Conservation (phyloP, 2,113 vertebrate genomes). For the Isurus oxyrinchus region DNA sequence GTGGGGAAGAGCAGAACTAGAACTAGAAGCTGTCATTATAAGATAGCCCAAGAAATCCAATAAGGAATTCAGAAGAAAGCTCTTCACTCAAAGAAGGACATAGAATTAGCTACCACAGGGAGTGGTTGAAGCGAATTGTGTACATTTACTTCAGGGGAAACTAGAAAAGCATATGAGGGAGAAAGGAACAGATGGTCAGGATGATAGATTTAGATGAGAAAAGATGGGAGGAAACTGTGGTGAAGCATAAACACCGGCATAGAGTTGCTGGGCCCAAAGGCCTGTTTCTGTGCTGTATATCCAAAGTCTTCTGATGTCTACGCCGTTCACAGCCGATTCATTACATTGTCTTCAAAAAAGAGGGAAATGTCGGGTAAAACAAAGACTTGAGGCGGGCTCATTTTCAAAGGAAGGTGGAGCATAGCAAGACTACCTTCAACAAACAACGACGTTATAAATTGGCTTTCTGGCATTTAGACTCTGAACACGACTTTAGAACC, state of each 20-base stretch:
- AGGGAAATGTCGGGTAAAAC: neutral
- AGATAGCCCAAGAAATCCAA: neutral
- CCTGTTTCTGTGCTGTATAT: neutral
- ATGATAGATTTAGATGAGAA: neutral
- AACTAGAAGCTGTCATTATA: neutral
- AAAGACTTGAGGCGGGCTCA: neutral
- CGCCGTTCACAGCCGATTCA: neutral
- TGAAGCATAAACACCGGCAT: neutral
- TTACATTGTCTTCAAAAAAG: neutral
- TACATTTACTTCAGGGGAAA: neutral
- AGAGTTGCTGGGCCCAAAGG: neutral
- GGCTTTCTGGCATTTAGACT: neutral
- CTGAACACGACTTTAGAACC: neutral
- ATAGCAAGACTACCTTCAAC: neutral
- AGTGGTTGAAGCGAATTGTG: neutral
- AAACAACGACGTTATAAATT: neutral
- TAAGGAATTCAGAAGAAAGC: no score
- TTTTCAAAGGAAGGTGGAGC: neutral
- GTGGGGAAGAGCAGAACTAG: neutral
- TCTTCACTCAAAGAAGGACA: neutral
- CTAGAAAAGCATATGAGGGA: neutral
- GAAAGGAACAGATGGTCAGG: neutral
- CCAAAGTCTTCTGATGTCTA: neutral
- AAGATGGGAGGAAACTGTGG: neutral
- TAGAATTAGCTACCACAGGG: neutral